Evolutionary conservation across 2,113 vertebrate genomes (phyloP).

Genomic region (Gymnocephalus cernua): DNA sequence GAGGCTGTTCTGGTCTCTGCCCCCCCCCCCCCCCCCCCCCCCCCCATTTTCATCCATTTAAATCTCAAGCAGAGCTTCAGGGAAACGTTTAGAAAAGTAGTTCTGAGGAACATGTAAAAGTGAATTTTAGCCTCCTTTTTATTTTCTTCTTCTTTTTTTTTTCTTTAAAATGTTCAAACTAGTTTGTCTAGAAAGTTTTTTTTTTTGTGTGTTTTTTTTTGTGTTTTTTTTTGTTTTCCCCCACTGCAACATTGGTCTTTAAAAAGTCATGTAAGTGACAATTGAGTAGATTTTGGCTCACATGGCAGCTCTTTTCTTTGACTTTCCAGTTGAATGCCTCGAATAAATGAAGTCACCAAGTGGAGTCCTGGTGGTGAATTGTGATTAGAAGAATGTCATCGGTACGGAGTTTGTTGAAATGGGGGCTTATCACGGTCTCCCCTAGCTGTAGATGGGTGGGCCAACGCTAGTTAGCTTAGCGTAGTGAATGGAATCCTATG

Average conservation of each 20-base stretch:
- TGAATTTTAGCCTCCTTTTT: constrained; percentile 28
- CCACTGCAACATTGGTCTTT: constrained; percentile 10
- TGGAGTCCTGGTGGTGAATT: constrained; percentile 40
- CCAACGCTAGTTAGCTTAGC: too few species aligned
- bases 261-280: constrained; percentile 11
- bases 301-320: constrained; percentile 59
- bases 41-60: constrained; percentile 18
- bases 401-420: too few species aligned
- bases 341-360: constrained; percentile 48
- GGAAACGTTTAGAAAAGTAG: constrained; percentile 23
- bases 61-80: constrained; percentile 36
- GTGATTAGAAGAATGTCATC: not conserved
- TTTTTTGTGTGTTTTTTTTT: too few species aligned
- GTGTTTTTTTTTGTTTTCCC: not conserved
- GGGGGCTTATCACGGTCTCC: too few species aligned
- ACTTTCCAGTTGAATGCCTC: constrained; percentile 56
- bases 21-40: too few species aligned
- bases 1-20: constrained; percentile 29
- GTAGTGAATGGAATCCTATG: too few species aligned
- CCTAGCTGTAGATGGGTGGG: too few species aligned
- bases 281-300: constrained; percentile 19
- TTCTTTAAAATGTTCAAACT: constrained; percentile 26
- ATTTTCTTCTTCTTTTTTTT: constrained; percentile 1
- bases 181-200: constrained; percentile 43
- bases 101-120: constrained; percentile 21